These are phyloP conservation scores for Helicoverpa zea DNA, from an alignment of 1,140 invertebrate genomes.

Conservation along the genomic window DNA sequence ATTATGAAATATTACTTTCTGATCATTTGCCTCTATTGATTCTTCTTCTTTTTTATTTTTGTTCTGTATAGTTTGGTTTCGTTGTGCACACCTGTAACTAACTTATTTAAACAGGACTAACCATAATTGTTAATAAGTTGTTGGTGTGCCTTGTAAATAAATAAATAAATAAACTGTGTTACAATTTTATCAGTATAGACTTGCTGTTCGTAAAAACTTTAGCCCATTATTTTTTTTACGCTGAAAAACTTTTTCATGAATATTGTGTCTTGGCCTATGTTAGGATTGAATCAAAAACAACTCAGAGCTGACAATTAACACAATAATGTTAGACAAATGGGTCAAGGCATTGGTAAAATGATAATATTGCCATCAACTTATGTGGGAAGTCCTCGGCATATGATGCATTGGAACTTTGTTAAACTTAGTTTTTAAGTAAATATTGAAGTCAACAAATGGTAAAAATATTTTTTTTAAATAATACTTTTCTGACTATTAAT, in stretches of 20 bases:
- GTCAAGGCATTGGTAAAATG: constrained; percentile 6
- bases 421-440: too few species aligned
- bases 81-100: too few species aligned
- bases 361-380: constrained; percentile 5
- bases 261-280: background rate
- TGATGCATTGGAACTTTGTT: background rate
- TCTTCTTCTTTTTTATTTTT: too few species aligned
- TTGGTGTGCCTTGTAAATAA: too few species aligned
- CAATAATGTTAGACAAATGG: background rate
- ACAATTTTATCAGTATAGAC: background rate
- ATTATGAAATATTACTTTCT: too few species aligned
- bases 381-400: background rate
- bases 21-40: too few species aligned
- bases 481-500: too few species aligned
- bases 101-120: too few species aligned
- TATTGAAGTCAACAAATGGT: too few species aligned
- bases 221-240: constrained; percentile 4
- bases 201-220: background rate
- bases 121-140: too few species aligned
- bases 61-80: too few species aligned
- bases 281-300: background rate
- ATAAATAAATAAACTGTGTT: background rate
- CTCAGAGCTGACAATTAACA: constrained; percentile 6
- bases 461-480: too few species aligned
- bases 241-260: background rate